Percentiles rank a stretch among this genome's conserved stretches.
phyloP scores from a whole-genome alignment of 2,113 vertebrate genomes.

The Coptodon bakossiorum region DNA sequence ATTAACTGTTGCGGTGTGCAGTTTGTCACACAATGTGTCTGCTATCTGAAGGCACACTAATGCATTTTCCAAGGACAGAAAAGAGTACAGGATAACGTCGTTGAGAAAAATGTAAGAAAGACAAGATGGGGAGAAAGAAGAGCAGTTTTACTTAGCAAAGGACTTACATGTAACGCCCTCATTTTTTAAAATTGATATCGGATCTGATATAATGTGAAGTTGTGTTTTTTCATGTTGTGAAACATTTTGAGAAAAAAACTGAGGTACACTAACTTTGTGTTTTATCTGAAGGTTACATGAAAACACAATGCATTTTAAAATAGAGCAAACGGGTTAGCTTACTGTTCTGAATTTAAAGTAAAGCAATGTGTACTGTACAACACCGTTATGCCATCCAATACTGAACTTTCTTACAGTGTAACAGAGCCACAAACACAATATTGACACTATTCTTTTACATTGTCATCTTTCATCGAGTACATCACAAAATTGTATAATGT shows the following conservation, averaged over 20 bases:
- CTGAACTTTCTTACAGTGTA: not conserved
- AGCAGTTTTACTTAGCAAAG: not conserved
- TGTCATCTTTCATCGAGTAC: not conserved
- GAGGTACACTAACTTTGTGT: not conserved
- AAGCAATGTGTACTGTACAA: not conserved
- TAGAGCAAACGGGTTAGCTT: not conserved
- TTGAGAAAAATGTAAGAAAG: not conserved
- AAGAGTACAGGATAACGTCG: not conserved
- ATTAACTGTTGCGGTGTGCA: not conserved
- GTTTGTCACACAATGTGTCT: not conserved
- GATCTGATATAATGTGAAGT: not conserved
- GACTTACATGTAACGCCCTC: not conserved
- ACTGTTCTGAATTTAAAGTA: not conserved
- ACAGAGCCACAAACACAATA: not conserved
- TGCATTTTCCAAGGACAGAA: not conserved
- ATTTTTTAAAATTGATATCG: not conserved
- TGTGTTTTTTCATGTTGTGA: not conserved
- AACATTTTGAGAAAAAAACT: not conserved
- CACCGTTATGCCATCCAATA: not conserved
- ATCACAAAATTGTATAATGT: not conserved
- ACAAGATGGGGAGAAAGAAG: not conserved
- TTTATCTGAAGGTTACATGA: not conserved
- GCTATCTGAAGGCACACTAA: not conserved
- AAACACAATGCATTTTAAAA: not conserved
- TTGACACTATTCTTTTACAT: not conserved